phyloP scores from a whole-genome alignment of 2,113 vertebrate genomes.

The Cervus canadensis region DNA sequence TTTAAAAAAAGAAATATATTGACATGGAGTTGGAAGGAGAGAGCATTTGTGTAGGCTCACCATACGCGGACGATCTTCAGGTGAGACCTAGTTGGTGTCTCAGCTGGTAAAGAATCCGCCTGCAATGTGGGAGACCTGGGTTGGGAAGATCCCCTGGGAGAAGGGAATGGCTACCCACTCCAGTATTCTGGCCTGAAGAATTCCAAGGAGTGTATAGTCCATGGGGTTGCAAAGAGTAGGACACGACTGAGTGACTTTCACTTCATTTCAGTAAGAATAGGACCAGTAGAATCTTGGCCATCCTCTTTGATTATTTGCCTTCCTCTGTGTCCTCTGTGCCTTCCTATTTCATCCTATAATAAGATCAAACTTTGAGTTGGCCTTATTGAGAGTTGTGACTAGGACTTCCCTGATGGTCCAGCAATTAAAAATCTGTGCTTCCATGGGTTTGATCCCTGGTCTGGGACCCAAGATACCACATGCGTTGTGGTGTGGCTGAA shows the following conservation, averaged over 20 bases:
- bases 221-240: not conserved
- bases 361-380: not conserved
- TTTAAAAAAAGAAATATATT: not conserved
- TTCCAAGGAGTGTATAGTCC: not conserved
- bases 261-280: not conserved
- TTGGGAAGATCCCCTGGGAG: not conserved
- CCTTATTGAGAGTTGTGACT: not conserved
- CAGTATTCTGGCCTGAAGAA: not conserved
- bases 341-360: not conserved
- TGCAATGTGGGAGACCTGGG: not conserved
- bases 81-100: not conserved
- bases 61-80: not conserved
- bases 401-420: not conserved
- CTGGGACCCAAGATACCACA: not conserved
- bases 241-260: not conserved
- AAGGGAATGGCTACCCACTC: not conserved
- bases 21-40: rapidly evolving
- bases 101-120: not conserved
- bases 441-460: not conserved
- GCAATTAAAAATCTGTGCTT: not conserved
- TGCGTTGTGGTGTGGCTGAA: not conserved
- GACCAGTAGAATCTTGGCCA: not conserved
- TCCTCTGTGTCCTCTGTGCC: not conserved
- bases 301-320: not conserved
- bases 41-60: not conserved